Percentiles rank a stretch among this genome's conserved stretches.
These are phyloP conservation scores for Ctenoplectra terminalis DNA, from an alignment of 1,140 invertebrate species.

Conservation along the genomic window DNA sequence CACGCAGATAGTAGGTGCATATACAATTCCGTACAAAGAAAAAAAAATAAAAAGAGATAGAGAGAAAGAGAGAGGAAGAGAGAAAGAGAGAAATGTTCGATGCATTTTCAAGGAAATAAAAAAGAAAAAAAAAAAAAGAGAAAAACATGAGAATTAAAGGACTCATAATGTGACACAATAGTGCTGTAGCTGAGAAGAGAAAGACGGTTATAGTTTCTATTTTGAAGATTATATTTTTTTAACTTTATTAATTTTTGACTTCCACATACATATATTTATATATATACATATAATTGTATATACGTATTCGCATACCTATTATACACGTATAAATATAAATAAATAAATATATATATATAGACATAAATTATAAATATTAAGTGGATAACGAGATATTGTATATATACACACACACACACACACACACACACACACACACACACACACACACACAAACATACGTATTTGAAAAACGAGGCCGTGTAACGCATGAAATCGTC, in stretches of 20 bases:
- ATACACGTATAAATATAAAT: constrained; percentile 51
- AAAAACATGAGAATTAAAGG: constrained; percentile 51
- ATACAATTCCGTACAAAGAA: constrained; percentile 56
- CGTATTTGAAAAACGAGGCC: not conserved
- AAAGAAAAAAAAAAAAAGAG: not conserved
- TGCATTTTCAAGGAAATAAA: not conserved
- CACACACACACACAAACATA: not conserved
- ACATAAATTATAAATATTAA: constrained; percentile 48
- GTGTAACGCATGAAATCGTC: constrained; percentile 46
- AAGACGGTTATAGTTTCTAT: constrained; percentile 75
- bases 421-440: not conserved
- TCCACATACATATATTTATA: constrained; percentile 66
- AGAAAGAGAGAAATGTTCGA: not conserved
- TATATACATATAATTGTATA: constrained; percentile 55
- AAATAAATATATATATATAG: constrained; percentile 37
- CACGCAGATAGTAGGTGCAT: constrained; percentile 40
- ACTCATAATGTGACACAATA: constrained; percentile 65
- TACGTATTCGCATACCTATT: constrained; percentile 57
- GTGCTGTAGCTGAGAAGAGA: constrained; percentile 66
- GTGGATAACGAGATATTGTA: constrained; percentile 13
- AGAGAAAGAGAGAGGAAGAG: not conserved
- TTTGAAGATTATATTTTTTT: constrained; percentile 78
- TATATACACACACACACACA: not conserved
- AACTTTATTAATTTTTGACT: constrained; percentile 76
- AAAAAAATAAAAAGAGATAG: constrained; percentile 40